Evolutionary conservation across 2,888 invertebrate genomes (phyloP), one percentile per base, ranked within the genome.

Genomic region (Slavum lentiscoides): DNA sequence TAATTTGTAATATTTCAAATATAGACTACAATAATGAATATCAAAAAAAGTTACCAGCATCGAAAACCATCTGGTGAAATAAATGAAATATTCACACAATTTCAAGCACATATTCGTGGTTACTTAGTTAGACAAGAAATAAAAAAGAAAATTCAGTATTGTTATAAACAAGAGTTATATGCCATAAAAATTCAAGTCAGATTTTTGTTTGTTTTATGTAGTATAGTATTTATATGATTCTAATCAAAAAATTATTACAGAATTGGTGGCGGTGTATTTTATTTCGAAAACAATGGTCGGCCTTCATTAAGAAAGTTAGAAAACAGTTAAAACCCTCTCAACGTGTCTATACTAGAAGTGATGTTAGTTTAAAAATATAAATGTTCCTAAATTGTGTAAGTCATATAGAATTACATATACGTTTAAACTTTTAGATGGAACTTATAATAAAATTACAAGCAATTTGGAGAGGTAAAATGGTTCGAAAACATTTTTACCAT

Each of bases 361-460:
- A 80, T 72, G 80, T 80, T 39, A 72, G 77, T 69, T 19, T 49
- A 49, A 49, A 49, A 49, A 13, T 49, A 49, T 49, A 49, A 49
- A 13, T 49, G 11, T 49, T 49, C 43, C 9, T 49, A 49, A 49
- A 13, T 49, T 13, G 0, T 15, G 11, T 49, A 49, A 11, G 11
- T 37, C 2, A 49, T 21, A 1, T 39, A 23, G 30, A 13, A 15
- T 49, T 49, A 11, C 3, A 23, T 62, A 8, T 19, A 8, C 61
- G 6, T 74, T 13, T 49, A 11, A 49, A 49, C 13, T 49, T 82
- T 7, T 72, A 80, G 80, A 15, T 80, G 17, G 72, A 64, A 64
- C 9, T n/a, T 43, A 89, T 91, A 82, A 87, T 89, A 82, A 91
- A 90, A 86, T 90, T 92, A 74, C 92, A 93, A 86, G 90, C 92